Evolutionary conservation across 2,888 invertebrate species (phyloP), one percentile per base, ranked within the genome.

Genomic region (Meghimatium bilineatum): DNA sequence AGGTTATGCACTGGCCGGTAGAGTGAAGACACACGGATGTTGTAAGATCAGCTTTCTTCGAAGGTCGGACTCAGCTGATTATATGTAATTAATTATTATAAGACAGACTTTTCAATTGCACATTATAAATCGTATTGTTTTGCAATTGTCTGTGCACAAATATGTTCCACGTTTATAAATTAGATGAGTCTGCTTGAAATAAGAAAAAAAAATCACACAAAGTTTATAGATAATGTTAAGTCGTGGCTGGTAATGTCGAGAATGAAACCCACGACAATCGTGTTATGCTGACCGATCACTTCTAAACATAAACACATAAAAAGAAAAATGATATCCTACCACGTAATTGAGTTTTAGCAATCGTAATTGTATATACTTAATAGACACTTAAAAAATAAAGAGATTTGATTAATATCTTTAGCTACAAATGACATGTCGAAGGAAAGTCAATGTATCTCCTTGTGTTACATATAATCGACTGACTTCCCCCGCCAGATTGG

Each of bases 401-500:
- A 29, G 29, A 63, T 29, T 29, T 29, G 29, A 5, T 5, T 5
- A n/a, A 63, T 63, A 63, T 63, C 60, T 23, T n/a, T n/a, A 12
- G 8, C 12, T 63, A 63, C 14, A 63, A 63, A n/a, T 63, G 5
- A n/a, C n/a, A n/a, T 23, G 56, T 56, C 56, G 26, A 12, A 8
- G 66, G 12, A n/a, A n/a, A 1, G 1, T 29, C 2, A 6, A 8
- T 10, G 5, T 32, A 8, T 74, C 72, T 32, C 52, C 52, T 74
- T 32, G 74, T 74, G 29, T 32, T 52, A 52, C 49, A 49, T 20
- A 29, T 32, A 32, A 32, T 29, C 34, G 52, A 74, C 29, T 74
- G 74, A 74, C 29, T 49, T 74, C n/a, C 52, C 74, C 74, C 74
- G 74, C 74, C 74, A 23, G 71, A 71, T 71, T n/a, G n/a, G 26